These are phyloP conservation scores for Nomia melanderi DNA, from an alignment of 1,140 invertebrate species.

Conservation along the genomic window DNA sequence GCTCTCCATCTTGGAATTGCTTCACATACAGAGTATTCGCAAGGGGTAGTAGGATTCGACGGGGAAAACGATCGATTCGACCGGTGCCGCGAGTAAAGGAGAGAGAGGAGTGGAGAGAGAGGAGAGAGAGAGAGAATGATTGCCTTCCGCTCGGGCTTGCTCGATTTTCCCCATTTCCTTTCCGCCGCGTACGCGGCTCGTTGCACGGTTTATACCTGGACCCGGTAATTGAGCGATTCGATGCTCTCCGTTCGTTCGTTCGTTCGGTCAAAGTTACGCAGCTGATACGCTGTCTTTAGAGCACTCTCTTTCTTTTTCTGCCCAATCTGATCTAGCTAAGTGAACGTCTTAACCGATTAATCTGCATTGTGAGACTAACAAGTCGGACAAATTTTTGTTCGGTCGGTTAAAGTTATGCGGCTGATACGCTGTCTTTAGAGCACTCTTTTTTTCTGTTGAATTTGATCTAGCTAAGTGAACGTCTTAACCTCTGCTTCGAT, in stretches of 20 bases:
- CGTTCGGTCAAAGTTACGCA: conserved; percentile 15
- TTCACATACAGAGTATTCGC: conserved; percentile 15
- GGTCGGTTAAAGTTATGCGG: too few relatives aligned
- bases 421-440: too few relatives aligned
- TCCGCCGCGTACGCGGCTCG: conserved; percentile 7
- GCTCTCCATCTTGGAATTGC: conserved; percentile 30
- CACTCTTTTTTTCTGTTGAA: too few relatives aligned
- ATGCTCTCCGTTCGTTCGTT: conserved; percentile 2
- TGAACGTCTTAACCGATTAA: conserved; percentile 9
- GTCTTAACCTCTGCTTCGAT: too few relatives aligned
- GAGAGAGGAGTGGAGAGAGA: background rate
- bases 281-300: conserved; percentile 1
- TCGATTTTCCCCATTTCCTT: conserved; percentile 32
- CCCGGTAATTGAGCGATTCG: conserved; percentile 35
- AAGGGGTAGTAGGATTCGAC: background rate
- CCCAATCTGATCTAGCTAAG: conserved; percentile 25
- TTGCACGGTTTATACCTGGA: conserved; percentile 31
- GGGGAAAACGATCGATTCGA: conserved; percentile 8
- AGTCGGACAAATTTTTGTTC: too few relatives aligned
- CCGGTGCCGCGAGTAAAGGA: background rate
- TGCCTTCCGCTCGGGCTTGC: background rate
- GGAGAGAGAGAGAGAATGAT: conserved; percentile 11
- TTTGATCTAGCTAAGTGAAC: too few relatives aligned
- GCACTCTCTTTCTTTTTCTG: too few relatives aligned
- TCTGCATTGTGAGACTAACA: conserved; percentile 11